A percentile compares a stretch with the other conserved stretches of the same genome.
Evolutionary conservation across 2,888 invertebrate genomes (phyloP).

Genomic region (Leptinotarsa tumamoca): DNA sequence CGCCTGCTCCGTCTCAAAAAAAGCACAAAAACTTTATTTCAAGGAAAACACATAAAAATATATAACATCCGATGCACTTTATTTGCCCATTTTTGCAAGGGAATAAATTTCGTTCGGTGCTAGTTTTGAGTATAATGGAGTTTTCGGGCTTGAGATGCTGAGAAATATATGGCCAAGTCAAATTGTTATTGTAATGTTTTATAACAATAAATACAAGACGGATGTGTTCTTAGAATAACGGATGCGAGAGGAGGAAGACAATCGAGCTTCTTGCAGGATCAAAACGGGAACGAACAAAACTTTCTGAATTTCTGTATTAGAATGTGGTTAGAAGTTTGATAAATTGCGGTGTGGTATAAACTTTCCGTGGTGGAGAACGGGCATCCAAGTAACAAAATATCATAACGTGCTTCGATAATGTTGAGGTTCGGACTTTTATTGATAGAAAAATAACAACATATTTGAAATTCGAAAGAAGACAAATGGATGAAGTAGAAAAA

Average conservation of each 20-base stretch:
- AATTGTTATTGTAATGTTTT: constrained; percentile 54
- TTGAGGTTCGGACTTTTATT: no score
- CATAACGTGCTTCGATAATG: no score
- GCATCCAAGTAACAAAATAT: neutral
- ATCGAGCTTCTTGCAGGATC: neutral
- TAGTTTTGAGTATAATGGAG: constrained; percentile 60
- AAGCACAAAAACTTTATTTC: constrained; percentile 64
- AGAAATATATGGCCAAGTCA: constrained; percentile 51
- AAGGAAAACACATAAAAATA: constrained; percentile 66
- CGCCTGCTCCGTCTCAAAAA: constrained; percentile 52
- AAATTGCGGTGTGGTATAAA: neutral
- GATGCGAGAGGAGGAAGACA: neutral
- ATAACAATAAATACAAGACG: constrained; percentile 24
- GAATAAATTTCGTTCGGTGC: constrained; percentile 60
- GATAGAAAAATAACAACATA: no score
- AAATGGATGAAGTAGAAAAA: no score
- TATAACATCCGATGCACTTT: constrained; percentile 66
- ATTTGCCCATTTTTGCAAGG: constrained; percentile 61
- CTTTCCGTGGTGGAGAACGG: neutral
- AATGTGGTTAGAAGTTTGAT: neutral
- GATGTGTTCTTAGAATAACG: neutral
- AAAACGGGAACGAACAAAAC: neutral
- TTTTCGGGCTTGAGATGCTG: constrained; percentile 47
- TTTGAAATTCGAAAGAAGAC: no score
- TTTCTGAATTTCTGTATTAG: neutral